A percentile compares a stretch with the other conserved stretches of the same genome.
Evolutionary conservation across 1,140 invertebrate genomes (phyloP).

Genomic region (Euwallacea similis): DNA sequence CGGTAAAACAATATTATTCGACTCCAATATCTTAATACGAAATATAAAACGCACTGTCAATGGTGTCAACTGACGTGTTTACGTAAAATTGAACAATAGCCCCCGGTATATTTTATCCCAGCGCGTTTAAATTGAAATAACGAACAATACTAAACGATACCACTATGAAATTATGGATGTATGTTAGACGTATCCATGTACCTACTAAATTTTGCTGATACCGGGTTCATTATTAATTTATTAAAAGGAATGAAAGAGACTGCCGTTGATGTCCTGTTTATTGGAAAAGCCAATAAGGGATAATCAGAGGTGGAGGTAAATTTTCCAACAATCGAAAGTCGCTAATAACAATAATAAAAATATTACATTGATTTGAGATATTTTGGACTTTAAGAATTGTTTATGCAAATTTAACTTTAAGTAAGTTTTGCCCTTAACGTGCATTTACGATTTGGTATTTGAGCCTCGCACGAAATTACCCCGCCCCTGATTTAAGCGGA

Average conservation of each 20-base stretch:
- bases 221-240: conserved; percentile 33
- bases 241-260: conserved; percentile 30
- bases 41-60: no score
- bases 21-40: no score
- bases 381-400: no score
- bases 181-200: conserved; percentile 1
- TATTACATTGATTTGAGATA: no score
- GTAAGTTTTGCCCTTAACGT: no score
- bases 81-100: conserved; percentile 24
- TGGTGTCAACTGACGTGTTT: background rate
- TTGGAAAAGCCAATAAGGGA: conserved; percentile 16
- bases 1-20: no score
- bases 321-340: no score
- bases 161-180: conserved; percentile 26
- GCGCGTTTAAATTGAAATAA: conserved; percentile 24
- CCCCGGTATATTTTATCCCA: conserved; percentile 24
- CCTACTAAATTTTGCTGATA: conserved; percentile 33
- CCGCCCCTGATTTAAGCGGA: background rate
- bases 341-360: no score
- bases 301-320: conserved; percentile 10
- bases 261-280: conserved; percentile 20
- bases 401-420: no score
- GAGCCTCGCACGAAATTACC: background rate
- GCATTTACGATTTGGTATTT: background rate
- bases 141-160: conserved; percentile 22